Conservation (phyloP, 2,113 vertebrate species). For the Scomber scombrus region DNA sequence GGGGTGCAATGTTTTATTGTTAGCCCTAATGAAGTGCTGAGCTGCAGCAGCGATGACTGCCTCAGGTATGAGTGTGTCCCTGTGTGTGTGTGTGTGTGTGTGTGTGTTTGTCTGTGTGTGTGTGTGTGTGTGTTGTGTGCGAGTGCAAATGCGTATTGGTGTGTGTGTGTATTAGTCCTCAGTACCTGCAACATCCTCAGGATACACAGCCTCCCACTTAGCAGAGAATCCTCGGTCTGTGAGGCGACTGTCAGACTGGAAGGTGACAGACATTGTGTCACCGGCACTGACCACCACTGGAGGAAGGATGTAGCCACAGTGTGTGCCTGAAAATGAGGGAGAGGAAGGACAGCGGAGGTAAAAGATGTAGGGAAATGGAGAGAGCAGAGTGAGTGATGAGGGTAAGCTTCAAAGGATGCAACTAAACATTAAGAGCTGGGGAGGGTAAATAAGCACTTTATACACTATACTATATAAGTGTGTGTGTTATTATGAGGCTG, state of each 20-base stretch:
- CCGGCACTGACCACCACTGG: constrained; percentile 80
- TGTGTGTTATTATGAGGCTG: background rate
- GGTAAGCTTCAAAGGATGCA: constrained; percentile 4
- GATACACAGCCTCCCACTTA: constrained; percentile 84
- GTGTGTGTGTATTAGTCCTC: constrained; percentile 13
- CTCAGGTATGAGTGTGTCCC: constrained; percentile 47
- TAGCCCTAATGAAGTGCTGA: constrained; percentile 35
- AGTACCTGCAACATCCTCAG: constrained; percentile 84
- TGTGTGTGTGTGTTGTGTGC: constrained; percentile 18
- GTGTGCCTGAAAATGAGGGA: constrained; percentile 73
- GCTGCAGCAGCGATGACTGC: constrained; percentile 15
- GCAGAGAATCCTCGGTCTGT: constrained; percentile 83
- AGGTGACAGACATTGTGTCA: constrained; percentile 78
- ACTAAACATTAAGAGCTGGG: background rate
- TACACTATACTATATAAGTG: background rate
- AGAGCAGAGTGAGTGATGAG: background rate
- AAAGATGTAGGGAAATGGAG: constrained; percentile 7
- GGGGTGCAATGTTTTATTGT: constrained; percentile 37
- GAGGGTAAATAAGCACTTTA: background rate
- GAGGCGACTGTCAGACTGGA: constrained; percentile 81
- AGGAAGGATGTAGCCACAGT: constrained; percentile 83
- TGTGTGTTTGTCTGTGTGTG: constrained; percentile 8
- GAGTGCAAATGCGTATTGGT: constrained; percentile 2
- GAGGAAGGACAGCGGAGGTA: constrained; percentile 12
- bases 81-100: constrained; percentile 18